A percentile compares a stretch with the other conserved stretches of the same genome.
Conservation (phyloP, 2,888 invertebrate genomes). For the Diarsia mendica region DNA sequence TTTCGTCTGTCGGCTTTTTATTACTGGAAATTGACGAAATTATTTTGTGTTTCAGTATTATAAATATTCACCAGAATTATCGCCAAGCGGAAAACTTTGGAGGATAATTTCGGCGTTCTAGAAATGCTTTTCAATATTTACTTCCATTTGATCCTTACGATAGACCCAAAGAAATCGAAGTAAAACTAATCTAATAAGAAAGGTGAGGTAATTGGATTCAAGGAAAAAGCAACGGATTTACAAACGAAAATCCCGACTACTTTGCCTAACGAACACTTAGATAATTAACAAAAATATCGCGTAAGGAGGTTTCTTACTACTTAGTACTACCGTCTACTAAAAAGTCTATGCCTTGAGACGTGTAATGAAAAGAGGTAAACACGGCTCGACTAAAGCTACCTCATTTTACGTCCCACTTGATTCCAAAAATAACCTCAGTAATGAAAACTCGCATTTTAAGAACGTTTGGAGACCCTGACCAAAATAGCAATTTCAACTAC, state of each 20-base stretch:
- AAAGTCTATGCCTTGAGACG: conserved; percentile 39
- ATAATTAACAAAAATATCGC: conserved; percentile 56
- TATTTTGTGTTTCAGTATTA: conserved; percentile 16
- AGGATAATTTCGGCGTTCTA: background rate
- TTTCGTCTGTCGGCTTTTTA: conserved; percentile 26
- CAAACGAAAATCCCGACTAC: conserved; percentile 54
- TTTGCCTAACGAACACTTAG: conserved; percentile 62
- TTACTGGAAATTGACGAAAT: conserved; percentile 32
- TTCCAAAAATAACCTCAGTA: conserved; percentile 65
- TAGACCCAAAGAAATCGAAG: conserved; percentile 27
- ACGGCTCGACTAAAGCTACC: conserved; percentile 46
- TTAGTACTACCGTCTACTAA: conserved; percentile 13
- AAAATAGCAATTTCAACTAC: conserved; percentile 42
- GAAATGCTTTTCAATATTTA: background rate
- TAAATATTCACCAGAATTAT: background rate
- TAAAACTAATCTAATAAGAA: conserved; percentile 43
- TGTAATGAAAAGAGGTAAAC: conserved; percentile 60
- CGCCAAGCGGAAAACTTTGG: conserved; percentile 5
- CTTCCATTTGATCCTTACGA: conserved; percentile 5
- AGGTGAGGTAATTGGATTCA: conserved; percentile 54
- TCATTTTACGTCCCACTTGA: conserved; percentile 51
- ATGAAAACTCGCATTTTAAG: conserved; percentile 69
- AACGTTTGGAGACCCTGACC: conserved; percentile 52
- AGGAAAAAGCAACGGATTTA: conserved; percentile 36
- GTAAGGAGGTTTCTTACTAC: conserved; percentile 48